These are phyloP conservation scores for Drosophila kanapiae DNA, from an alignment of 1,140 invertebrate species.

Conservation along the genomic window DNA sequence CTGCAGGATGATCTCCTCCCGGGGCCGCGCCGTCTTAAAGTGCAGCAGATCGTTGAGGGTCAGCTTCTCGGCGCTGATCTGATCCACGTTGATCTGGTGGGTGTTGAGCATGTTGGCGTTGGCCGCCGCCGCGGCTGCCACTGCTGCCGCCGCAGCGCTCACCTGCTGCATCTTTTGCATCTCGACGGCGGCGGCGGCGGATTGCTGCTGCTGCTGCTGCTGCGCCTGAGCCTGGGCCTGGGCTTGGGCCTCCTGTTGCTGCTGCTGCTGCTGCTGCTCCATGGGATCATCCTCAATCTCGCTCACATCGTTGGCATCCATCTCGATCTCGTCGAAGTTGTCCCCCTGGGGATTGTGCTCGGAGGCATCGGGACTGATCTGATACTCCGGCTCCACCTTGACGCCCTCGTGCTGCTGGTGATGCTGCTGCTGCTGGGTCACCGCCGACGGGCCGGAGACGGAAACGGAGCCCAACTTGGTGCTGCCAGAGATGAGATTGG, in stretches of 20 bases:
- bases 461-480: conserved; percentile 37
- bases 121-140: conserved; percentile 63
- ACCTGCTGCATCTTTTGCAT: conserved; percentile 69
- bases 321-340: conserved; percentile 79
- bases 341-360: conserved; percentile 76
- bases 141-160: conserved; percentile 52
- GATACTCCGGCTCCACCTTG: conserved; percentile 78
- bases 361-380: conserved; percentile 72
- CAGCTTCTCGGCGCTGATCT: conserved; percentile 80
- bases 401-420: conserved; percentile 62
- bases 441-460: conserved; percentile 26
- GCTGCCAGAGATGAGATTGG: conserved; percentile 32
- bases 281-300: conserved; percentile 78
- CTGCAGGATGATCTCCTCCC: conserved; percentile 83
- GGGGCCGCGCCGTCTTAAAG: conserved; percentile 74
- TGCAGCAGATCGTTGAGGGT: conserved; percentile 79
- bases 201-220: conserved; percentile 45
- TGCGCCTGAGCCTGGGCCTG: conserved; percentile 51
- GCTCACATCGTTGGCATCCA: conserved; percentile 72
- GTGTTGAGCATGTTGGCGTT: conserved; percentile 68
- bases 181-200: conserved; percentile 66
- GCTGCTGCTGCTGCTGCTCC: conserved; percentile 67
- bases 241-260: conserved; percentile 50
- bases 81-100: conserved; percentile 73
- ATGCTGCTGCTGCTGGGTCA: conserved; percentile 44